Conservation (phyloP, 2,888 invertebrate genomes). For the Agriopis marginaria region DNA sequence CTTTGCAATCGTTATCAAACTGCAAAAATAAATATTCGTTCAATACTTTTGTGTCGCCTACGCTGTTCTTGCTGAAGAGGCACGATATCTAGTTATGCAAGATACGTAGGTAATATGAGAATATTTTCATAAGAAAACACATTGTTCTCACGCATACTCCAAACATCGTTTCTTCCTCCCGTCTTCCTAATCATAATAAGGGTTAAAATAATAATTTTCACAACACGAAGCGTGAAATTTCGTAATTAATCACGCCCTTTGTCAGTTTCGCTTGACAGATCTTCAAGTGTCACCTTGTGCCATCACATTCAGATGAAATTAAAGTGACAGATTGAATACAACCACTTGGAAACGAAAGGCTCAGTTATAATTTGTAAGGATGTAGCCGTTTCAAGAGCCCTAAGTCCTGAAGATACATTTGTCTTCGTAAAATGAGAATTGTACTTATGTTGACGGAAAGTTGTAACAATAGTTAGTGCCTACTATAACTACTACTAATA, state of each 20-base stretch:
- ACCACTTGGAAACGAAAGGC: conserved; percentile 8
- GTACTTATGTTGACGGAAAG: conserved; percentile 1
- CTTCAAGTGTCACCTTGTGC: conserved; percentile 32
- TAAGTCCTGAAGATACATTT: conserved; percentile 12
- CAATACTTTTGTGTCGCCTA: too few relatives aligned
- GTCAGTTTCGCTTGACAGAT: conserved; percentile 31
- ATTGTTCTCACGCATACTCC: not conserved
- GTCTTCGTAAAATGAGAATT: conserved; percentile 9
- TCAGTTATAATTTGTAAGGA: conserved; percentile 18
- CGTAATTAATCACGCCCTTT: conserved; percentile 41
- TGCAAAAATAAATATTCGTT: too few relatives aligned
- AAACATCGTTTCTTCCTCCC: not conserved
- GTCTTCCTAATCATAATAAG: conserved; percentile 25
- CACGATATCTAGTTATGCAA: too few relatives aligned
- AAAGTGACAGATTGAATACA: conserved; percentile 32
- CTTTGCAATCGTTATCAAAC: too few relatives aligned
- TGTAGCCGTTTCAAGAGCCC: conserved; percentile 16
- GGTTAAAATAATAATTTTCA: conserved; percentile 37
- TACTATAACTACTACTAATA: not conserved
- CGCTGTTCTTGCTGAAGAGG: too few relatives aligned
- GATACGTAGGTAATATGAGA: too few relatives aligned
- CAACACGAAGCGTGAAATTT: conserved; percentile 34
- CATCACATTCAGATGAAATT: conserved; percentile 31
- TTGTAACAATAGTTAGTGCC: not conserved
- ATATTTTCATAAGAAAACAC: too few relatives aligned